Percentiles rank a stretch among this genome's conserved stretches.
Evolutionary conservation across 2,113 vertebrate genomes (phyloP).

Genomic region (Actenoides hombroni): DNA sequence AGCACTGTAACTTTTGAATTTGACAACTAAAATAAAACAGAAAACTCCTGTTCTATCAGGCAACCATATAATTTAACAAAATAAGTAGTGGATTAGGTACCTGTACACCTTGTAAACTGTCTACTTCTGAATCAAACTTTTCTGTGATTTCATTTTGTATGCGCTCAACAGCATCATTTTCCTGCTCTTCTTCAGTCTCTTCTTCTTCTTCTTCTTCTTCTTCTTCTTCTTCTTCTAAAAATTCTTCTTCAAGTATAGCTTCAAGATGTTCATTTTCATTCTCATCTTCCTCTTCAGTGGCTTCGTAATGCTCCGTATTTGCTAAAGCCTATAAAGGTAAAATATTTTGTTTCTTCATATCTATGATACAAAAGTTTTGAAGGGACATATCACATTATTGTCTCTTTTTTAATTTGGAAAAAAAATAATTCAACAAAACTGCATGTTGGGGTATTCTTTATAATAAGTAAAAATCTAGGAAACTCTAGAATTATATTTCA

Average conservation of each 20-base stretch:
- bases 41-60: not conserved
- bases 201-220: conserved; percentile 76
- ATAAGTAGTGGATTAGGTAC: conserved; percentile 58
- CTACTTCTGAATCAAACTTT: conserved; percentile 79
- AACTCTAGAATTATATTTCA: not conserved
- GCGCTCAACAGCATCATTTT: conserved; percentile 73
- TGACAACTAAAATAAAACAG: not conserved
- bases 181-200: conserved; percentile 78
- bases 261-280: conserved; percentile 79
- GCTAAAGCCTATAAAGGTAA: conserved; percentile 29
- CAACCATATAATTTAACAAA: not conserved
- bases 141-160: conserved; percentile 83
- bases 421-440: not conserved
- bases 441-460: not conserved
- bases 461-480: not conserved
- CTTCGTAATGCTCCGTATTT: conserved; percentile 39
- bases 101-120: conserved; percentile 70
- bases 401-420: not conserved
- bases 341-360: conserved; percentile 3
- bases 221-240: conserved; percentile 77
- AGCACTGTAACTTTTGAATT: not conserved
- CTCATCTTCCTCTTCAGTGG: conserved; percentile 65
- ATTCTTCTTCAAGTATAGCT: conserved; percentile 82
- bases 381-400: not conserved
- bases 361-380: not conserved